A percentile compares a stretch with the other conserved stretches of the same genome.
Conservation (phyloP, 2,113 vertebrate species). For the Dicaeum eximium region DNA sequence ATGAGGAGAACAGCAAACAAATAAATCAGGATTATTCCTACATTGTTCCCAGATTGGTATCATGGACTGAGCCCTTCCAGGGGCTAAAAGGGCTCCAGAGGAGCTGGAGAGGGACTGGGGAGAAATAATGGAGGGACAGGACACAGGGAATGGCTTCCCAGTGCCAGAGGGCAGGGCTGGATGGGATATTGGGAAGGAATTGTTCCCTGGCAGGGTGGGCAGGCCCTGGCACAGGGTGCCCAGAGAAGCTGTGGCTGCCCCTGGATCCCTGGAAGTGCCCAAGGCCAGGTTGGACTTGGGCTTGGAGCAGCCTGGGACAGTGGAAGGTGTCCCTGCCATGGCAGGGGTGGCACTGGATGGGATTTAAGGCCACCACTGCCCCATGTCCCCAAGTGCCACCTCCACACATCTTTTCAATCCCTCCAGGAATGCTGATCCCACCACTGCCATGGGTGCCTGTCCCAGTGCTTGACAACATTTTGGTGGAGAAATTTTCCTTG, state of each 20-base stretch:
- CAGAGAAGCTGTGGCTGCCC: not conserved
- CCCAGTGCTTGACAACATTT: not conserved
- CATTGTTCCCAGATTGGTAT: fast-evolving
- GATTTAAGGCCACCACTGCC: not conserved
- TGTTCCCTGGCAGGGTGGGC: not conserved
- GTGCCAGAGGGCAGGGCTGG: not conserved
- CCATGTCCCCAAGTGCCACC: not conserved
- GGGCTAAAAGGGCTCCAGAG: not conserved
- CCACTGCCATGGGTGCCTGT: not conserved
- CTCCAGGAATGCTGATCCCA: not conserved
- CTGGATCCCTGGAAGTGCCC: not conserved
- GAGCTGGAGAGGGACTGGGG: not conserved
- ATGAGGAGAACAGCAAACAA: not conserved
- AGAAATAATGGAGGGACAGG: not conserved
- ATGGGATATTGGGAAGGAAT: not conserved
- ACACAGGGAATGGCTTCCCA: not conserved
- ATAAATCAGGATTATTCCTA: not conserved
- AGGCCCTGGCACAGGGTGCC: not conserved
- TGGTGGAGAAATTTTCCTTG: not conserved
- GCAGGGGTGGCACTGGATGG: not conserved
- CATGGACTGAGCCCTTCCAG: not conserved
- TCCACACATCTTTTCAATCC: not conserved
- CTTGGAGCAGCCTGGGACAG: not conserved
- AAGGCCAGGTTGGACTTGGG: not conserved
- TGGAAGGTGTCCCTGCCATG: not conserved